phyloP scores from a whole-genome alignment of 2,888 invertebrate genomes.

The Timandra comae region DNA sequence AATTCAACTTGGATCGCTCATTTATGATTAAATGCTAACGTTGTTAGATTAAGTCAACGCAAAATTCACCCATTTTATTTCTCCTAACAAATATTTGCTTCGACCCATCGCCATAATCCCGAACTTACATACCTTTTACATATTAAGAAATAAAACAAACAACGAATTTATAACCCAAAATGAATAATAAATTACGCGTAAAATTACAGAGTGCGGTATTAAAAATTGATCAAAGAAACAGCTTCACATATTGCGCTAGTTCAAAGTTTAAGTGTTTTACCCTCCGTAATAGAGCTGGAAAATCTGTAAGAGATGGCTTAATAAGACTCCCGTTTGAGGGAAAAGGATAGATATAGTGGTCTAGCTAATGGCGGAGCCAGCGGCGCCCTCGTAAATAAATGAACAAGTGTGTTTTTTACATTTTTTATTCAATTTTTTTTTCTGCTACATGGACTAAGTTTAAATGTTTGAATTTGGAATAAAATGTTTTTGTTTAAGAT shows the following conservation, averaged over 20 bases:
- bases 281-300: conserved; percentile 38
- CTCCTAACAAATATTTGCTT: too few species aligned
- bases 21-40: too few species aligned
- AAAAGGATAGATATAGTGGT: conserved; percentile 44
- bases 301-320: conserved; percentile 48
- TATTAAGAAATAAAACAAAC: too few species aligned
- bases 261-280: conserved; percentile 51
- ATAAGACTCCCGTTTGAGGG: conserved; percentile 30
- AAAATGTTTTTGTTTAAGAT: too few species aligned
- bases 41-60: too few species aligned
- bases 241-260: conserved; percentile 25
- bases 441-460: too few species aligned
- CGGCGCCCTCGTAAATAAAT: conserved; percentile 61
- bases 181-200: conserved; percentile 5
- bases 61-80: too few species aligned
- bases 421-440: conserved; percentile 29
- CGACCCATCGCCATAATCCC: too few species aligned
- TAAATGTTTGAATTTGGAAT: too few species aligned
- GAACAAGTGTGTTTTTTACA: conserved; percentile 45
- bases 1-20: too few species aligned
- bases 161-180: too few species aligned
- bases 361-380: conserved; percentile 59
- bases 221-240: conserved; percentile 22
- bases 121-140: too few species aligned
- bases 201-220: conserved; percentile 15